phyloP scores from a whole-genome alignment of 2,113 vertebrate genomes.

The Barnardius zonarius region DNA sequence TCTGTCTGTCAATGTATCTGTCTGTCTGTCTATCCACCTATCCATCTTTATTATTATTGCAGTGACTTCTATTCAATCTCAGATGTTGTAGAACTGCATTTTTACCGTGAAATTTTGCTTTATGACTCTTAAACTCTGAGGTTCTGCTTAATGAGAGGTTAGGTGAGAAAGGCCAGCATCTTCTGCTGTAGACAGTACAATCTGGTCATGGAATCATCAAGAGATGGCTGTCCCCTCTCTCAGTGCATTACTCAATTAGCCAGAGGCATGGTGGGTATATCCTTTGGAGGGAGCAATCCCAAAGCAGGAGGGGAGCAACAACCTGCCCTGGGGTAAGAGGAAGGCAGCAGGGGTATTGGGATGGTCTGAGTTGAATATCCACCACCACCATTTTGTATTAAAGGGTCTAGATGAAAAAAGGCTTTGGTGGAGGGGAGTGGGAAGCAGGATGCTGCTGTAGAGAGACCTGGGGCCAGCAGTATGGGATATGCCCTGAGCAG shows the following conservation, averaged over 20 bases:
- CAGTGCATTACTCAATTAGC: fast-evolving
- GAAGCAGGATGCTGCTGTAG: background rate
- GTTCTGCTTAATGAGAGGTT: background rate
- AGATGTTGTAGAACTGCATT: background rate
- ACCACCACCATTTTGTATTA: too few species aligned
- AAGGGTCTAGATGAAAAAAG: background rate
- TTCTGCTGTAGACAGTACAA: background rate
- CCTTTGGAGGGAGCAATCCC: background rate
- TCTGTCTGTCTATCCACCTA: background rate
- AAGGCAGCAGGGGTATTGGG: background rate
- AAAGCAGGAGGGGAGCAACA: fast-evolving
- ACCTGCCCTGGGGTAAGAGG: background rate
- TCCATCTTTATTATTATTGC: conserved; percentile 23
- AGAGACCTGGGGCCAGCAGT: background rate
- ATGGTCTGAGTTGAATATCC: background rate
- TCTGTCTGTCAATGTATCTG: conserved; percentile 7
- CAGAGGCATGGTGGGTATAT: background rate
- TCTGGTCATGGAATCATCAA: background rate
- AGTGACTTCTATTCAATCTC: background rate
- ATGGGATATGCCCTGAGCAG: background rate
- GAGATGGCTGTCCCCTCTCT: background rate
- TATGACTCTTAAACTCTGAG: background rate
- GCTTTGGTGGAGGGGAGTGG: background rate
- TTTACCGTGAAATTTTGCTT: background rate
- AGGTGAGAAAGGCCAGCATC: background rate